Evolutionary conservation across 2,888 invertebrate species (phyloP), one percentile per base, ranked within the genome.

Genomic region (Dynastes grantii): DNA sequence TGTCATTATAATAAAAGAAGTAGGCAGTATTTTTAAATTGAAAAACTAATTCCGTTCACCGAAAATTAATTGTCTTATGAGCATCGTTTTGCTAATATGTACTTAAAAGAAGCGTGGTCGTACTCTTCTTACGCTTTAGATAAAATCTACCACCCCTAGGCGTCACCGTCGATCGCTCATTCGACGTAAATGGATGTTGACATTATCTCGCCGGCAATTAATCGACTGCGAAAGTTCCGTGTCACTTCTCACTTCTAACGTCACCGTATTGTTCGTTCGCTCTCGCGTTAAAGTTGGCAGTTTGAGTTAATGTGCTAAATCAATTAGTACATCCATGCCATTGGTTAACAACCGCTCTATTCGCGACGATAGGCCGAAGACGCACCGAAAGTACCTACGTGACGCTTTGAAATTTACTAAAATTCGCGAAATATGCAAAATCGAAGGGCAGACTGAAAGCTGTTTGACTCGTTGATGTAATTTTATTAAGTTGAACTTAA

Each of bases 211-310:
- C 29, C 22, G 27, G 68, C 51, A 68, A 68, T 68, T 68, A 68
- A 68, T 68, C 49, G 68, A 68, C 68, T 68, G 68, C 27, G 68
- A 68, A 51, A 68, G 51, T 68, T 68, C 68, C 27, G 51, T 68
- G 68, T 68, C 68, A 68, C 68, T 68, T 68, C 22, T 51, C 13
- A 8, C 32, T 27, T 51, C 65, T 45, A 45, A 45, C 45, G 8
- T 45, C 27, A 27, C 51, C 68, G 49, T 68, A 68, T 68, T 51
- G 68, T 68, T 68, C 68, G 51, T 68, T 68, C 68, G 51, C 37
- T 65, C 53, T 40, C 68, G 51, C 55, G 55, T 58, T 68, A 40
- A 49, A 22, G 49, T 29, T 68, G 68, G 51, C 68, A 68, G 68
- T 51, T 51, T 27, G 68, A 49, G 29, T 29, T 68, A 27, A 68